phyloP scores from a whole-genome alignment of 2,113 vertebrate genomes.

The Acanthochromis polyacanthus region DNA sequence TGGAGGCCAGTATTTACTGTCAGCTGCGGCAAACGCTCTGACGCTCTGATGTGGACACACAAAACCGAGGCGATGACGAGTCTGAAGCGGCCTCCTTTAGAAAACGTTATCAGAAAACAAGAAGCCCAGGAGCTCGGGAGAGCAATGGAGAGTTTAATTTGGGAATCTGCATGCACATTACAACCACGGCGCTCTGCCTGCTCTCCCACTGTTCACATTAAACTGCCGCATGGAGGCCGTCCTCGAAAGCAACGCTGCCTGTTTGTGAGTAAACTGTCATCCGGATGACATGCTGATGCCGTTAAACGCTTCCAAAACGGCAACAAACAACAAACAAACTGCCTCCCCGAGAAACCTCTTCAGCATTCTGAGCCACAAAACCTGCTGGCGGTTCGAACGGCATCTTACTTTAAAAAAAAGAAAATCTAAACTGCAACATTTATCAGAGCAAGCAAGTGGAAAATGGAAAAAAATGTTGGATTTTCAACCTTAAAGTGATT shows the following conservation, averaged over 20 bases:
- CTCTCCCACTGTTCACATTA: conserved; percentile 34
- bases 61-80: background rate
- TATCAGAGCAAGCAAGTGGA: too few species aligned
- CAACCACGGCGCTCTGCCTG: conserved; percentile 8
- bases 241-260: conserved; percentile 21
- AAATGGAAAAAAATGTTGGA: too few species aligned
- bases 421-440: too few species aligned
- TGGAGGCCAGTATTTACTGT: conserved; percentile 36
- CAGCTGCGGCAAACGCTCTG: conserved; percentile 4
- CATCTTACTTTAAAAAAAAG: too few species aligned
- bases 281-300: conserved; percentile 24
- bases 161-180: conserved; percentile 18
- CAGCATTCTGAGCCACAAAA: too few species aligned
- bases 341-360: too few species aligned
- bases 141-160: conserved; percentile 23
- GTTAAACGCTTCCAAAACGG: conserved; percentile 19
- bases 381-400: too few species aligned
- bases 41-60: conserved; percentile 7
- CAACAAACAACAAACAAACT: too few species aligned
- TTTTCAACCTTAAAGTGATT: too few species aligned
- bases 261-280: conserved; percentile 8
- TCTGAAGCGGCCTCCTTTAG: background rate
- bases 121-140: background rate
- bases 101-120: conserved; percentile 1
- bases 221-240: conserved; percentile 47